Conservation (phyloP, 1,140 invertebrate genomes). For the Bombus pascuorum region DNA sequence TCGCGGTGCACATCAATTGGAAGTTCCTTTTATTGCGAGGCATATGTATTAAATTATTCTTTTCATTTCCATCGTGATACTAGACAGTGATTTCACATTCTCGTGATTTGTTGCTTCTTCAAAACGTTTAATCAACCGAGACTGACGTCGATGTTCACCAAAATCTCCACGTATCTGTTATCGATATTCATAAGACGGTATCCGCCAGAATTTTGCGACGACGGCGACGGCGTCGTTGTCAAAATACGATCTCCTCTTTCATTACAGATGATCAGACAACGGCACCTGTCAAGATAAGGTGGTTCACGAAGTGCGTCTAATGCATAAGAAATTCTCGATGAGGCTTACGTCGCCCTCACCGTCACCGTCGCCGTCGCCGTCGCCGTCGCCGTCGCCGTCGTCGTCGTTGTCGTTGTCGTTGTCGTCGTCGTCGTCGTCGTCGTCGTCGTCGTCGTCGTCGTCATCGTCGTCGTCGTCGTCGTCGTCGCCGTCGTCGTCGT, state of each 20-base stretch:
- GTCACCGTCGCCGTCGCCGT: constrained; percentile 38
- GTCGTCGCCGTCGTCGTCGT: background rate
- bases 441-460: background rate
- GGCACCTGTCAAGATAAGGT: constrained; percentile 33
- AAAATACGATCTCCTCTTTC: constrained; percentile 11
- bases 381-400: constrained; percentile 19
- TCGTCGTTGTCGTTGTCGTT: background rate
- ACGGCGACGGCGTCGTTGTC: constrained; percentile 55
- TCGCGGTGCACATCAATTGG: constrained; percentile 29
- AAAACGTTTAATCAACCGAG: constrained; percentile 14
- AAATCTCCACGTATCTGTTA: background rate
- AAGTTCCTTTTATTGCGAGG: background rate
- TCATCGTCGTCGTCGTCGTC: background rate
- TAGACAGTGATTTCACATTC: constrained; percentile 16
- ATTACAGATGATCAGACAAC: constrained; percentile 27
- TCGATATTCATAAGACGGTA: constrained; percentile 21
- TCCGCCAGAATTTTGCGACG: constrained; percentile 12
- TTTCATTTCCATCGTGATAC: background rate
- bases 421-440: background rate
- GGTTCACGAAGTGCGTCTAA: constrained; percentile 49
- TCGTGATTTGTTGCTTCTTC: background rate
- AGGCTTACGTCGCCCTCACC: constrained; percentile 52
- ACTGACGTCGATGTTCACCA: constrained; percentile 44
- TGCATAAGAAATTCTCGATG: constrained; percentile 57
- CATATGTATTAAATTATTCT: background rate